Conservation (phyloP, 2,113 vertebrate genomes). For the Actenoides hombroni region DNA sequence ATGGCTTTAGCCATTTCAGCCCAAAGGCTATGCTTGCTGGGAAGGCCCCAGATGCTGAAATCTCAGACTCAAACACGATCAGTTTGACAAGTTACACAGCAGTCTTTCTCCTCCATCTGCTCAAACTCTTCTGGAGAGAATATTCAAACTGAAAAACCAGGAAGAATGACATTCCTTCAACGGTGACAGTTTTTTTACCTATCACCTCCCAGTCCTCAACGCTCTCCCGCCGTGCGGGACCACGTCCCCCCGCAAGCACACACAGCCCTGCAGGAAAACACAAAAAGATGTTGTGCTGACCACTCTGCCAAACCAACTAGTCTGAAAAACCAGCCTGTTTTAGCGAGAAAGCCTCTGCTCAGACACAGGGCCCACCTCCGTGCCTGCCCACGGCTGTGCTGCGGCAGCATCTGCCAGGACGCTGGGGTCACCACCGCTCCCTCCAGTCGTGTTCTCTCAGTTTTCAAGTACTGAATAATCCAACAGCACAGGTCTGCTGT, state of each 20-base stretch:
- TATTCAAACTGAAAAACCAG: not conserved
- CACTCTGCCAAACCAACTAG: not conserved
- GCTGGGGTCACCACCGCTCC: rapidly evolving
- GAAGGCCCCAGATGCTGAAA: not conserved
- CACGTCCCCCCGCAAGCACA: not conserved
- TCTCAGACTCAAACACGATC: not conserved
- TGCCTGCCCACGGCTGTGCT: not conserved
- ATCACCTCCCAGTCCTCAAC: not conserved
- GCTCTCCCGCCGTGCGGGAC: rapidly evolving
- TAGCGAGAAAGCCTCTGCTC: not conserved
- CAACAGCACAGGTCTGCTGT: not conserved
- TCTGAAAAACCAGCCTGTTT: no score
- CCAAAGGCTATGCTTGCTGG: not conserved
- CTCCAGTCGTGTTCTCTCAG: rapidly evolving
- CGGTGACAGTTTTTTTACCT: no score
- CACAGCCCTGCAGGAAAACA: not conserved
- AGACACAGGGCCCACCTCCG: rapidly evolving
- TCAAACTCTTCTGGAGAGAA: not conserved
- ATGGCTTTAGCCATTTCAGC: not conserved
- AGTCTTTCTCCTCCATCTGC: not conserved
- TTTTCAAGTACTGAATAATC: not conserved
- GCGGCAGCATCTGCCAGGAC: not conserved
- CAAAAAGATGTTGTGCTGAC: no score
- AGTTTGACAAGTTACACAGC: not conserved
- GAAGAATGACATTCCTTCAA: not conserved